Percentiles rank a stretch among this genome's conserved stretches.
phyloP scores from a whole-genome alignment of 2,888 invertebrate genomes.

The Drosophila borborema region DNA sequence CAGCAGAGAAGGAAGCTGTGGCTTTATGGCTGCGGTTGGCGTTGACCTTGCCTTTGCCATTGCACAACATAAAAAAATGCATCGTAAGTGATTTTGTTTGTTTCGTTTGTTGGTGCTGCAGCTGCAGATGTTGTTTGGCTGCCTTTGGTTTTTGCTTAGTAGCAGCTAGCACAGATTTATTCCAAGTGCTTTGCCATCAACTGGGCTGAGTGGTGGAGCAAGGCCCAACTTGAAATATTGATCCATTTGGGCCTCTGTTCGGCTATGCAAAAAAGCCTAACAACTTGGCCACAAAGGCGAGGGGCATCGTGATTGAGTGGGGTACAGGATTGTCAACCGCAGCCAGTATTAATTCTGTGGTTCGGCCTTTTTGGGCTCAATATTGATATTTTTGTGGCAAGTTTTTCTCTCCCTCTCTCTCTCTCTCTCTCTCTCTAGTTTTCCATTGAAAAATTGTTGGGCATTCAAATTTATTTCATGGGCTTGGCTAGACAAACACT shows the following conservation, averaged over 20 bases:
- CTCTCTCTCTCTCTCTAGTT: constrained; percentile 2
- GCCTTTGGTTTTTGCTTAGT: constrained; percentile 10
- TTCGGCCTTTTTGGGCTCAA: constrained; percentile 20
- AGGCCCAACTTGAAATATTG: constrained; percentile 66
- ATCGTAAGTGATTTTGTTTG: constrained; percentile 33
- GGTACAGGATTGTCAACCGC: constrained; percentile 49
- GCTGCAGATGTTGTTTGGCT: constrained; percentile 30
- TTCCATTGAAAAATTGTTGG: constrained; percentile 51
- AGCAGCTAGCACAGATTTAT: constrained; percentile 53
- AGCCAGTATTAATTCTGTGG: constrained; percentile 51
- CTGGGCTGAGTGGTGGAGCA: constrained; percentile 19
- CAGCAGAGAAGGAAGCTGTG: constrained; percentile 8
- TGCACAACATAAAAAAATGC: constrained; percentile 46
- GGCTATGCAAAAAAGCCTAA: constrained; percentile 30
- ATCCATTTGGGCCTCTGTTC: constrained; percentile 55
- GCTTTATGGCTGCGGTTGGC: constrained; percentile 5
- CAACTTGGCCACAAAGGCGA: constrained; percentile 36
- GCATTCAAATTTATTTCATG: constrained; percentile 41
- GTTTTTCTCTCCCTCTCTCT: constrained; percentile 10
- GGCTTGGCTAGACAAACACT: constrained; percentile 52
- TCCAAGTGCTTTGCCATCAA: constrained; percentile 55
- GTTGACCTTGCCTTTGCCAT: constrained; percentile 65
- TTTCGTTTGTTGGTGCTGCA: constrained; percentile 8
- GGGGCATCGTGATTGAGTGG: constrained; percentile 24
- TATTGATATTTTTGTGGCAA: constrained; percentile 25